Base-by-base conservation (phyloP, 2,113 vertebrate genomes). In the Epinephelus cyanopodus region DNA sequence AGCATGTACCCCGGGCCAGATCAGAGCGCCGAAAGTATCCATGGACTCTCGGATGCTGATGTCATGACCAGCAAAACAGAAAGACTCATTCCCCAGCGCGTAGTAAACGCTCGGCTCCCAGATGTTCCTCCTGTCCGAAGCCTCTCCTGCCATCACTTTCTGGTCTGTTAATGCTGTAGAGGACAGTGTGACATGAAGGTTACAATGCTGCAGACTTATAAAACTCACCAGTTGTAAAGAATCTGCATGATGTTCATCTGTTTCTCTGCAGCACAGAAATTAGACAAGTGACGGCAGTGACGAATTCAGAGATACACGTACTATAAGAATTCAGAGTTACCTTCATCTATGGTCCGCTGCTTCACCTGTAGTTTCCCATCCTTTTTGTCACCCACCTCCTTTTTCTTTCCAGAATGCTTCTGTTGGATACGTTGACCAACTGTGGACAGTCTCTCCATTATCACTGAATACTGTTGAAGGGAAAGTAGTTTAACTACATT, bases 1-100 rank as follows among this genome's bases (percentile, higher is more conserved):
- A 42, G 14, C 12, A 54, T 90, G 21, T 85, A 95, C 95, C 87
- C 90, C 95, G 0, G 95, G 95, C 95, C 95, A 95, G 86, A 93
- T 90, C 79, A 95, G 85, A 27, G 94, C 95, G 4, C 94, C 95
- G 0, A 79, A 95, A 1, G 88, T 86, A 56, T 96, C 95, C 39
- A 92, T 71, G 0, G 95, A 93, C 82, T 95, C 94, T 0, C 86
- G 87, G 79, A 95, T 95, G 87, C 74, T 92, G 81, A 96, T 94
- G 42, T 93, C 86, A 39, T 95, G 87, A 39, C 95, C 92, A 7
- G 78, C 90, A 45, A 95, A 95, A 50, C 53, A 47, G 79, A 95
- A 94, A 1, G 71, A 84, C 84, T 96, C 95, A 8, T 86, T 88
- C 27, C 83, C 88, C 56, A 89, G 82, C 0, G 88, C 10, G 47